Evolutionary conservation across 2,888 invertebrate genomes (phyloP), one percentile per base, ranked within the genome.

Genomic region (Eucera pruinosa): DNA sequence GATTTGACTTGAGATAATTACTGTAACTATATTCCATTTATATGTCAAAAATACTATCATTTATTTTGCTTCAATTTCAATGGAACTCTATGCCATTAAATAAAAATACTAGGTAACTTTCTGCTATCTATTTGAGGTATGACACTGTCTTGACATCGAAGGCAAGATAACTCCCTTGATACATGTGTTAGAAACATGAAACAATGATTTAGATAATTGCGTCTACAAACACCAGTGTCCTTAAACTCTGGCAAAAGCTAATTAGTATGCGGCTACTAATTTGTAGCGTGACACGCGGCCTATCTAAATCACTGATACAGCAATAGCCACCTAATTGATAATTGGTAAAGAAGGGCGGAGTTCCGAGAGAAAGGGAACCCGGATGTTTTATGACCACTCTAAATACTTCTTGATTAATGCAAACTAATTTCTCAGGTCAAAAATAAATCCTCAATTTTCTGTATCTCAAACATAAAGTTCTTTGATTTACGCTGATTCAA

Each of bases 291-390:
- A 27, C 41, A 33, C 30, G 30, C 48, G 61, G 23, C 23, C 55
- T 52, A 66, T 43, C 66, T 73, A 62, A 83, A 81, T 84, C 77
- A 72, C 76, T 62, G 57, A 23, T 62, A 52, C 43, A 36, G 25
- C 58, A 73, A 60, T 57, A 54, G 57, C 36, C 52, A 62, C 15
- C 71, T 78, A 80, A 82, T 80, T 84, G 82, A 69, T 82, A 80
- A 84, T 84, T 82, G 74, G 82, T 64, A 76, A 84, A 78, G 84
- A 82, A 73, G 71, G 68, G 73, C 45, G 57, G 39, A 65, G 54
- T 54, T 25, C 48, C 3, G n/a, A 2, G 54, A 15, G 41, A 30
- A 30, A 33, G 23, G 43, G 54, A 25, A 20, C 0, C 39, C 7
- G 43, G 43, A 27, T 78, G 50, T 30, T 81, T 84, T 77, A 78